Evolutionary conservation across 2,113 vertebrate genomes (phyloP), one percentile per base, ranked within the genome.

Genomic region (Fregetta grallaria): DNA sequence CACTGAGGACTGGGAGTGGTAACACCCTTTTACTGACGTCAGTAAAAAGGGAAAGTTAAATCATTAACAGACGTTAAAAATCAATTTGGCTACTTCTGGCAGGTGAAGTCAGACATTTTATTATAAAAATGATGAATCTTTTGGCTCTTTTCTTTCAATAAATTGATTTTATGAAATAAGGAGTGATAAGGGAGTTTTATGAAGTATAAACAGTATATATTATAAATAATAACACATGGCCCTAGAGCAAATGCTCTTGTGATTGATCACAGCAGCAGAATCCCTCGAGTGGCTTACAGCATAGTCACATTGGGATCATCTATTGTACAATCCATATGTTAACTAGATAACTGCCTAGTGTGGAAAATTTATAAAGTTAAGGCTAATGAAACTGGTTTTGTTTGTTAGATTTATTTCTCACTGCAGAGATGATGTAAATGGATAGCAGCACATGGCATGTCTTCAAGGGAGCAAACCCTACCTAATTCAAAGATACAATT

Each of bases 21-120:
- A 96, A 94, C 71, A 94, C 63, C 75, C 76, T 96, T 88, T 84
- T 38, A 65, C 16, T 97, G 94, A 97, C 50, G 15, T 97, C 87
- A 97, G 76, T 92, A 88, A 66, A 95, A 92, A 91, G 36, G 67
- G 77, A 95, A 97, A 96, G 79, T 92, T 96, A 96, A 97, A 97
- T 94, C 96, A 93, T 97, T 96, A 96, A 92, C 92, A 97, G 94
- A 95, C 42, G 14, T 90, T 95, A 94, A 94, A 76, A 94, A 94
- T 87, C 90, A 59, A 73, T 96, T 83, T 94, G 92, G 80, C 62
- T 94, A 74, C 86, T 95, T 84, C 90, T 95, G 73, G 71, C 90
- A 97, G 91, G 90, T 96, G 61, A 97, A 97, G 86, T 97, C 89
- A 96, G 86, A 88, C 87, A 72, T 92, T 97, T 96, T 85, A 83